Evolutionary conservation across 1,140 invertebrate genomes (phyloP), one percentile per base, ranked within the genome.

Genomic region (Hirudo medicinalis): DNA sequence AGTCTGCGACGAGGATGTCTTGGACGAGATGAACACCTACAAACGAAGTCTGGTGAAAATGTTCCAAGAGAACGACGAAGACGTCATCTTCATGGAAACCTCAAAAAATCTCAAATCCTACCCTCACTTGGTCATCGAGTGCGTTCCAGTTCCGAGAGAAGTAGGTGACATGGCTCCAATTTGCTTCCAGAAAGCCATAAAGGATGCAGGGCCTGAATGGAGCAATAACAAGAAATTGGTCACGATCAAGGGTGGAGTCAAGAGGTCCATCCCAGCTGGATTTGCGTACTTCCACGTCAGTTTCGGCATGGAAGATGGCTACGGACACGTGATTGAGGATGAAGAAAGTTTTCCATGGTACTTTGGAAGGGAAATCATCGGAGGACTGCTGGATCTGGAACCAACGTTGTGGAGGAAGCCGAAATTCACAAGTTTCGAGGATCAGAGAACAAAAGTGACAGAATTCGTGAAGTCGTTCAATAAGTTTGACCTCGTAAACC

Each of bases 321-420:
- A 90, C 83, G 94, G 92, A 72, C 94, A 97, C 84, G 90, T 97
- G 0, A 94, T 98, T 77, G 95, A 98, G 84, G 91, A 98, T 83
- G 90, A 94, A 80, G 83, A 87, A 72, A 78, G 87, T 49, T 98
- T 97, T 83, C 90, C 93, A 0, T 82, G 78, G 63, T 90, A 91
- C 83, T 98, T 97, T 87, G 94, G 90, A 54, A 88, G 91, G 84
- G 92, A 97, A 88, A 89, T 97, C 27, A 88, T 97, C 81, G 93
- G 90, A 49, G 94, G 94, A 2, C 93, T 97, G 86, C 80, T 96
- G 73, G 91, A 97, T 78, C 82, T 94, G 57, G 89, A 95, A 80
- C 88, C 91, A 71, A 84, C 83, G 57, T 76, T 88, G 72, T 96
- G 93, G 92, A 86, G 90, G 71, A 91, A 90, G 80, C 89, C 88